Conservation (phyloP, 92 coral and sea anemone genomes). For the Anthopleura xanthogrammica region DNA sequence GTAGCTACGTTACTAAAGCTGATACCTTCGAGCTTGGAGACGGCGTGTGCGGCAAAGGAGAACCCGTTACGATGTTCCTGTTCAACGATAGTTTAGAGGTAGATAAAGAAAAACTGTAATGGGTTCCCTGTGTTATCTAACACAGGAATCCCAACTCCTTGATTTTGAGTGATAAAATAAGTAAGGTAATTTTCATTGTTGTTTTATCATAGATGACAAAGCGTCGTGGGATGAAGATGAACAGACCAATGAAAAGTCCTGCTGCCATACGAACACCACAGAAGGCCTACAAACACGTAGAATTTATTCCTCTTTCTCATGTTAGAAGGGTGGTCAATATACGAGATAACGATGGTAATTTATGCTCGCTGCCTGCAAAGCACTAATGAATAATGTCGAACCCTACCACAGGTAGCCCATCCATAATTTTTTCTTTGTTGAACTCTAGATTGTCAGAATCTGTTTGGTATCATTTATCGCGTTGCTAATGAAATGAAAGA, state of each 20-base stretch:
- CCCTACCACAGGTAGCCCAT: too few relatives aligned
- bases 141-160: not conserved
- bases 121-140: not conserved
- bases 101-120: not conserved
- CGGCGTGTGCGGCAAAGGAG: constrained; percentile 87
- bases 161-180: not conserved
- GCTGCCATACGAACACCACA: constrained; percentile 85
- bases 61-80: constrained; percentile 91
- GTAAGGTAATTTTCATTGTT: not conserved
- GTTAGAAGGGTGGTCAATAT: constrained; percentile 93
- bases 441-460: constrained; percentile 82
- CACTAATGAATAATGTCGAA: too few relatives aligned
- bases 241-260: constrained; percentile 90
- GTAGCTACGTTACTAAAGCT: constrained; percentile 80
- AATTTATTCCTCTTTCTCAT: constrained; percentile 90
- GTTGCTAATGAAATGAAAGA: constrained; percentile 89
- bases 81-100: constrained; percentile 98
- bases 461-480: constrained; percentile 95
- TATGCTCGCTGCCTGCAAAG: not conserved
- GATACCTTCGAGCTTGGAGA: constrained; percentile 94
- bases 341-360: constrained; percentile 83
- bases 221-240: constrained; percentile 81
- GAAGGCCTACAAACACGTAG: constrained; percentile 92
- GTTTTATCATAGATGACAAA: constrained; percentile 72
- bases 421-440: not conserved